phyloP scores from a whole-genome alignment of 1,140 invertebrate genomes.

The Adelges cooleyi region DNA sequence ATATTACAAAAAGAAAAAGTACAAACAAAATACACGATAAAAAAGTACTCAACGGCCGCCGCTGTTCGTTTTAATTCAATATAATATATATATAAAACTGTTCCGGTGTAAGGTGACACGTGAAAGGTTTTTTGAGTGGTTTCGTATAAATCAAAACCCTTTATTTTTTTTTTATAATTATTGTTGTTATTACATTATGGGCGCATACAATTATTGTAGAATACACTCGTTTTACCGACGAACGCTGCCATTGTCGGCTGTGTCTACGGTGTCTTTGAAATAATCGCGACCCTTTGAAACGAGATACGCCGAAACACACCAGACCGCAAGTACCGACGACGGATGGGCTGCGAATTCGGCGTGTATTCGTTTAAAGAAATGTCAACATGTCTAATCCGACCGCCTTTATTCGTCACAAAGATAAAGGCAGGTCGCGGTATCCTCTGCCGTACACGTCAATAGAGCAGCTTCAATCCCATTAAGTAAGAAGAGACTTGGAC shows the following conservation, averaged over 20 bases:
- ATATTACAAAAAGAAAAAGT: too few species aligned
- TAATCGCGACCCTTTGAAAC: constrained; percentile 26
- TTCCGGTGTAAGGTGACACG: constrained; percentile 25
- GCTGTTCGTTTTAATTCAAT: too few species aligned
- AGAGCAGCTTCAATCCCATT: too few species aligned
- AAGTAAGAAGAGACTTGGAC: too few species aligned
- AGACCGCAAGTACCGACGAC: neutral
- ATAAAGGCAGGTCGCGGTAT: too few species aligned
- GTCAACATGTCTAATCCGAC: constrained; percentile 26
- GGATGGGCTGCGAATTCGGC: constrained; percentile 1
- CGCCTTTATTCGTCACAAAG: constrained; percentile 4
- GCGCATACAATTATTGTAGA: neutral
- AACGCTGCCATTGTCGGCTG: neutral
- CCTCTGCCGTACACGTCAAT: too few species aligned
- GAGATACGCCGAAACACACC: constrained; percentile 21
- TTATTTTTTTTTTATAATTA: neutral
- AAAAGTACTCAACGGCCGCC: too few species aligned
- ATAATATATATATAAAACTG: too few species aligned
- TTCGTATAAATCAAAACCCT: constrained; percentile 12
- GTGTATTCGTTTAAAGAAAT: constrained; percentile 6
- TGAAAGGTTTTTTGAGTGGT: neutral
- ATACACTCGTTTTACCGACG: neutral
- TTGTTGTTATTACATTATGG: too few species aligned
- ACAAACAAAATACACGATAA: too few species aligned
- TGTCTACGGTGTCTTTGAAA: neutral